phyloP scores from a whole-genome alignment of 2,888 invertebrate species.

The Acronicta leporina region DNA sequence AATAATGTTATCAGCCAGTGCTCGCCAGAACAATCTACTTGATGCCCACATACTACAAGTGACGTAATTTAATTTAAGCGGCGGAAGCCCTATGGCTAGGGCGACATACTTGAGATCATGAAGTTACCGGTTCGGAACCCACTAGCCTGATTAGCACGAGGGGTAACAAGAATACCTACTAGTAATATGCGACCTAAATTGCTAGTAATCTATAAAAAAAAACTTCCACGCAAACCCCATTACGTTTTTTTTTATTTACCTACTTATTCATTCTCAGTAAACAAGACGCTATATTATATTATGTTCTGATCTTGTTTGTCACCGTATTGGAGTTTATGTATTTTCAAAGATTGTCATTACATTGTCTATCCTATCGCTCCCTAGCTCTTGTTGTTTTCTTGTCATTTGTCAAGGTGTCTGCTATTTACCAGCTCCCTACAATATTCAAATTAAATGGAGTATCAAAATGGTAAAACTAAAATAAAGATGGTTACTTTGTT shows the following conservation, averaged over 20 bases:
- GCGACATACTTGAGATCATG: too few species aligned
- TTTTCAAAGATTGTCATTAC: not conserved
- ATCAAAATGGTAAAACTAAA: not conserved
- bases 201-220: too few species aligned
- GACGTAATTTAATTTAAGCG: too few species aligned
- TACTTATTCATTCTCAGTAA: not conserved
- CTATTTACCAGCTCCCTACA: not conserved
- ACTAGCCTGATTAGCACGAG: too few species aligned
- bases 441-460: not conserved
- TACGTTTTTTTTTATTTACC: too few species aligned
- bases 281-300: not conserved
- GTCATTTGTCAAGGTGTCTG: not conserved
- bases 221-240: not conserved
- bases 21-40: constrained; percentile 12
- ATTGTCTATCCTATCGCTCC: not conserved
- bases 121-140: too few species aligned
- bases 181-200: too few species aligned
- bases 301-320: not conserved
- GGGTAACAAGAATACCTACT: too few species aligned
- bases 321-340: not conserved
- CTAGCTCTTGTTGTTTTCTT: not conserved
- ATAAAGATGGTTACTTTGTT: not conserved
- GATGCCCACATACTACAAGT: constrained; percentile 16
- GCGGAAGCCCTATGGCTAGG: too few species aligned
- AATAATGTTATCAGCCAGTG: constrained; percentile 21